Evolutionary conservation across 2,888 invertebrate genomes (phyloP).

Genomic region (Brachycybe producta): DNA sequence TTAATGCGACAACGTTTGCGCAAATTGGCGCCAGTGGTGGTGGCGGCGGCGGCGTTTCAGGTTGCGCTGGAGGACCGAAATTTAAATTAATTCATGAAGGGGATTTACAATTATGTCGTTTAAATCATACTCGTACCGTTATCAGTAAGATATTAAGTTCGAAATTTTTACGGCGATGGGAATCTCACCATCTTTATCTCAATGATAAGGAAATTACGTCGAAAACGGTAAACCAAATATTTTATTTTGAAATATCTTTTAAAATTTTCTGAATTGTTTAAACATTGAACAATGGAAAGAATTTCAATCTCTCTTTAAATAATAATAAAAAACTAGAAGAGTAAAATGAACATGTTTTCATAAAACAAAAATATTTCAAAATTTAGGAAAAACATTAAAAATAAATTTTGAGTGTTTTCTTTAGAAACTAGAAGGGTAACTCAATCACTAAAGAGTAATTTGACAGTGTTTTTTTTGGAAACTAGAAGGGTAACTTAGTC

Average conservation of each 20-base stretch:
- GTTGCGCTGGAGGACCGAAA: constrained; percentile 28
- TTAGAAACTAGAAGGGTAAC: no score
- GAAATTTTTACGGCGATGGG: constrained; percentile 63
- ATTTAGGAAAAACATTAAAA: no score
- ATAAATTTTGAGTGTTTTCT: no score
- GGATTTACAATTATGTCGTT: constrained; percentile 56
- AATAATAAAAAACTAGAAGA: no score
- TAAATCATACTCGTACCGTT: constrained; percentile 62
- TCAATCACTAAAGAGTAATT: no score
- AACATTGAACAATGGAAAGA: no score
- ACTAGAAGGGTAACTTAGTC: no score
- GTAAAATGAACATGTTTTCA: no score
- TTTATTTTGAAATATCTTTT: no score
- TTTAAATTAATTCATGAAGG: constrained; percentile 58
- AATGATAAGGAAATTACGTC: constrained; percentile 54
- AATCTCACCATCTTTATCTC: constrained; percentile 56
- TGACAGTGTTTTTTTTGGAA: no score
- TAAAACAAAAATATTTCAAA: no score
- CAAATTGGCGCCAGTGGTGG: neutral
- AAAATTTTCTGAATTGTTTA: neutral
- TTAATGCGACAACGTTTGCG: neutral
- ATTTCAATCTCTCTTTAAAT: no score
- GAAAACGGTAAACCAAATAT: constrained; percentile 48
- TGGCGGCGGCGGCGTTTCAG: neutral
- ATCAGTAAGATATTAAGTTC: constrained; percentile 64